These are phyloP conservation scores for Myiothlypis chrysogaster DNA, from an alignment of 2,797 vertebrate species.

Conservation along the genomic window DNA sequence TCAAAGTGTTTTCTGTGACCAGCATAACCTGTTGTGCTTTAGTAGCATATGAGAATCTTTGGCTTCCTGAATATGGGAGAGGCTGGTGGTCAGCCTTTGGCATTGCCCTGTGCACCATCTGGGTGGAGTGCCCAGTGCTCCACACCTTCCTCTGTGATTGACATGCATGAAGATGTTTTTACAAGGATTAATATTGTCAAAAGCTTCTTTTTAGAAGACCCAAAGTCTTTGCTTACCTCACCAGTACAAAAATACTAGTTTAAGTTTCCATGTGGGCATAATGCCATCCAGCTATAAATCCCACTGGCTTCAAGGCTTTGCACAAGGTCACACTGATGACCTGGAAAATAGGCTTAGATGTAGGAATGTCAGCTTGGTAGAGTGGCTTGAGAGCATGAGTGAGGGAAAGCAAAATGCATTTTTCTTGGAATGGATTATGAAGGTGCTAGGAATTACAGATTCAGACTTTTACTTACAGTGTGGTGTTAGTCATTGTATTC, in stretches of 20 bases:
- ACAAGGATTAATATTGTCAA: neutral
- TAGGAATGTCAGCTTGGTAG: constrained; percentile 2
- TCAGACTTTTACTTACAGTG: neutral
- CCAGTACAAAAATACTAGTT: neutral
- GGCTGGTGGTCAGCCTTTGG: neutral
- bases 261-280: neutral
- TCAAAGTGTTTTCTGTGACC: neutral
- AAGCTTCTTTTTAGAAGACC: neutral
- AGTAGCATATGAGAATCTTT: neutral
- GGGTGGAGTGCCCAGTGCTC: neutral
- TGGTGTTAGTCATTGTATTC: neutral
- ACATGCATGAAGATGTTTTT: neutral
- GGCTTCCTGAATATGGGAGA: neutral
- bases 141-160: neutral
- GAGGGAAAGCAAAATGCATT: neutral
- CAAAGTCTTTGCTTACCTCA: neutral
- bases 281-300: constrained; percentile 1
- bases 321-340: neutral
- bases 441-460: neutral
- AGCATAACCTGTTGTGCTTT: neutral
- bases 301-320: neutral
- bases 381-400: neutral
- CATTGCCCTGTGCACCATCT: neutral
- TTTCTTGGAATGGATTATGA: constrained; percentile 49
- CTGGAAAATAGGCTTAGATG: constrained; percentile 50